Conservation (phyloP, 2,113 vertebrate species). For the Podarcis cretensis region DNA sequence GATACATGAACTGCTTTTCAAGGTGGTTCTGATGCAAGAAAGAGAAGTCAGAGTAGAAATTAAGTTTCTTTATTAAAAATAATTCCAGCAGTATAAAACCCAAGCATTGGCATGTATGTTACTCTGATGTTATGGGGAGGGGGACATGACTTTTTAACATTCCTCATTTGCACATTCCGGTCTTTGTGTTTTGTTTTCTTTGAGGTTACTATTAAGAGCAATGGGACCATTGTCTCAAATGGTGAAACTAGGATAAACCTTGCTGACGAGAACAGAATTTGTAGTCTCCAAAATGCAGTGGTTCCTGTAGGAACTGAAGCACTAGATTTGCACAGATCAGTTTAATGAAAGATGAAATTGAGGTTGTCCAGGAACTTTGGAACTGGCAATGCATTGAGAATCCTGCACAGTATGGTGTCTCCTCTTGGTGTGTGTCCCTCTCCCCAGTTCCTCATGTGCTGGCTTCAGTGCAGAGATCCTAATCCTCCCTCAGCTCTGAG, state of each 20-base stretch:
- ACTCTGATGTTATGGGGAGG: neutral
- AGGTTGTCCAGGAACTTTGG: neutral
- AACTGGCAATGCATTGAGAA: neutral
- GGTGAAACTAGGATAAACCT: neutral
- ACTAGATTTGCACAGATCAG: neutral
- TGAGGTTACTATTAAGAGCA: neutral
- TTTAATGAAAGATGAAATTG: neutral
- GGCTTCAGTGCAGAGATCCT: neutral
- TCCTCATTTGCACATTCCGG: neutral
- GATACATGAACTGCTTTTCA: conserved; percentile 64
- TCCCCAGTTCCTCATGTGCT: neutral
- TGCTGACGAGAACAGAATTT: neutral
- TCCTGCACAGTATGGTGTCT: neutral
- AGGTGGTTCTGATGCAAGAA: conserved; percentile 53
- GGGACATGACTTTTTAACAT: neutral
- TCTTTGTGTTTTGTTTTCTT: neutral
- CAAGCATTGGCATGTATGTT: neutral
- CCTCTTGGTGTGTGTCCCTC: no score
- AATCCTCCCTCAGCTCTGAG: neutral
- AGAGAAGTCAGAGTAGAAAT: conserved; percentile 11
- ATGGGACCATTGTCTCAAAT: neutral
- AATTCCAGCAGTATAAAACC: neutral
- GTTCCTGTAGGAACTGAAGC: neutral
- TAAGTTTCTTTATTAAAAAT: fast-evolving
- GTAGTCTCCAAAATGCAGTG: neutral